Percentiles rank a stretch among this genome's conserved stretches.
These are phyloP conservation scores for Heliconius aoede DNA, from an alignment of 2,888 invertebrate genomes.

Conservation along the genomic window DNA sequence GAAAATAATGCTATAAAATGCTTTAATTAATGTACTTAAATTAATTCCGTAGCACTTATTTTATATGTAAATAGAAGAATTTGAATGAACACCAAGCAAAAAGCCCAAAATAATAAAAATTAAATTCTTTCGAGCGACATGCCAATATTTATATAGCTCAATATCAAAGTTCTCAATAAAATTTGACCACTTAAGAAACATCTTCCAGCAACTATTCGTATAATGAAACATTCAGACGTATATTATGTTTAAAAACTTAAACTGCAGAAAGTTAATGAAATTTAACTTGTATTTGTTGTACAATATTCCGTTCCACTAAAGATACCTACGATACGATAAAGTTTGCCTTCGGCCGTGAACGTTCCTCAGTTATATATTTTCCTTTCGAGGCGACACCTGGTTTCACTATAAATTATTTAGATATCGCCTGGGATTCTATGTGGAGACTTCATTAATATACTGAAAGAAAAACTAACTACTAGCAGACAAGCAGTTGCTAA, in stretches of 20 bases:
- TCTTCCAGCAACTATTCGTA: neutral
- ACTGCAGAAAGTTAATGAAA: neutral
- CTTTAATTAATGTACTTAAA: too few relatives aligned
- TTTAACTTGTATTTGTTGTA: conserved; percentile 9
- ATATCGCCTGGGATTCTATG: conserved; percentile 73
- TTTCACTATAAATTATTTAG: conserved; percentile 76
- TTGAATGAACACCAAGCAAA: too few relatives aligned
- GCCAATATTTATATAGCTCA: too few relatives aligned
- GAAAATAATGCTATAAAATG: neutral
- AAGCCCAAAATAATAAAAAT: too few relatives aligned
- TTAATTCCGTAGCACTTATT: too few relatives aligned
- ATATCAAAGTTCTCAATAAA: too few relatives aligned
- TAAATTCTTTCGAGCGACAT: too few relatives aligned
- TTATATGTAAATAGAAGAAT: too few relatives aligned
- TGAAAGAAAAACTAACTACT: conserved; percentile 66
- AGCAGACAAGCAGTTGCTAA: conserved; percentile 51
- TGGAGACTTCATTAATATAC: conserved; percentile 73
- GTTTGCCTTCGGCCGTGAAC: conserved; percentile 52
- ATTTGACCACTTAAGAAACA: neutral
- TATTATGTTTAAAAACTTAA: neutral
- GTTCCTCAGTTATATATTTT: conserved; percentile 63
- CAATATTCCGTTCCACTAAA: conserved; percentile 23
- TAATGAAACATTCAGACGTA: neutral
- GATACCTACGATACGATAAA: conserved; percentile 31
- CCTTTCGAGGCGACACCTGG: conserved; percentile 71